phyloP scores from a whole-genome alignment of 92 coral and sea anemone genomes.

The Palythoa caribaeorum region DNA sequence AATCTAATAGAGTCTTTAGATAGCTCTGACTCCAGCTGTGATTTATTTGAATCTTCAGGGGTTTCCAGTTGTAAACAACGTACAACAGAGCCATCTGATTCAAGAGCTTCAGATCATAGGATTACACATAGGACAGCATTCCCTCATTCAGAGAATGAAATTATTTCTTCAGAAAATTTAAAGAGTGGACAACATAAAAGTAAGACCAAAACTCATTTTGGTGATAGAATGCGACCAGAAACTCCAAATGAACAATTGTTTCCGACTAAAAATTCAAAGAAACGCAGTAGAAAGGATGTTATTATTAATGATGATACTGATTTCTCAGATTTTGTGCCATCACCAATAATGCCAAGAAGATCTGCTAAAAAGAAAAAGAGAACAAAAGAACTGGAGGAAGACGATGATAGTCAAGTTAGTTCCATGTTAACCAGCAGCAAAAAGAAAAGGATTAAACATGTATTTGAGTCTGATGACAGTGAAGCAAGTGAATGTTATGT shows the following conservation, averaged over 20 bases:
- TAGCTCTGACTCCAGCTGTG: not conserved
- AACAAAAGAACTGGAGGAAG: not conserved
- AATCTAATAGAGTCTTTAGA: not conserved
- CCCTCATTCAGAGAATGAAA: not conserved
- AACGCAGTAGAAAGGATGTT: not conserved
- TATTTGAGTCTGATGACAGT: conserved; percentile 18
- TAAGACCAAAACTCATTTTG: not conserved
- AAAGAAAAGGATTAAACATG: not conserved
- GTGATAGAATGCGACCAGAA: not conserved
- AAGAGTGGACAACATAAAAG: not conserved
- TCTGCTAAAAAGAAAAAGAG: conserved; percentile 30
- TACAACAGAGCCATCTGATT: not conserved
- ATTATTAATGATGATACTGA: not conserved
- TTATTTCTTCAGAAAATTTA: not conserved
- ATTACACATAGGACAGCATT: not conserved
- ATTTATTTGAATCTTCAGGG: not conserved
- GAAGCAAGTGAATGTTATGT: not conserved
- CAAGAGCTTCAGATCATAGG: not conserved
- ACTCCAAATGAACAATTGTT: not conserved
- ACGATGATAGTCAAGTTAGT: not conserved
- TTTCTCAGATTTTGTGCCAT: conserved; percentile 11
- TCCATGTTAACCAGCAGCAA: not conserved
- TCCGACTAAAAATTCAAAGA: not conserved
- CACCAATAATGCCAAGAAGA: conserved; percentile 19
- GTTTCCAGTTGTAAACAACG: too few relatives aligned